These are phyloP conservation scores for Psittacula cyanocephala DNA, from an alignment of 2,113 vertebrate genomes.

Conservation along the genomic window DNA sequence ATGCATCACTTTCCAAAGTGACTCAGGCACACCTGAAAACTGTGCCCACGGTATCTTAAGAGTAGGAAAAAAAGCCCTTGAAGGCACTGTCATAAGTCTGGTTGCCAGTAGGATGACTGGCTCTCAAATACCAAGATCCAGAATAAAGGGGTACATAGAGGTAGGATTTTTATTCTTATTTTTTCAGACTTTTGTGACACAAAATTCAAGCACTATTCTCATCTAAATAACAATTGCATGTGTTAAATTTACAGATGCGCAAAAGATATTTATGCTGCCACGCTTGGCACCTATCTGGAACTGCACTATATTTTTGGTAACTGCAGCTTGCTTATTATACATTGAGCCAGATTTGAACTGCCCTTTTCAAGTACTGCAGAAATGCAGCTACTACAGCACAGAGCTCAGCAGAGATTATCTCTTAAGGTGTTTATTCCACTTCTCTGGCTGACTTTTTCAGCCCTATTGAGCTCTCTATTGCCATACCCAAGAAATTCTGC, in stretches of 20 bases:
- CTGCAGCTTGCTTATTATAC: background rate
- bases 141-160: background rate
- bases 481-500: background rate
- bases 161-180: background rate
- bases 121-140: background rate
- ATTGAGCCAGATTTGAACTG: background rate
- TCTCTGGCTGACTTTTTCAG: background rate
- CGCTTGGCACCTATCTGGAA: background rate
- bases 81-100: background rate
- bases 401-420: background rate
- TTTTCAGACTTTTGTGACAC: background rate
- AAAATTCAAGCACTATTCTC: background rate
- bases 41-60: background rate
- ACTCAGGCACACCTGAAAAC: background rate
- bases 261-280: background rate
- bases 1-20: background rate
- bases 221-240: background rate
- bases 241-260: background rate
- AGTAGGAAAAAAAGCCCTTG: background rate
- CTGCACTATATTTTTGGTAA: background rate
- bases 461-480: background rate
- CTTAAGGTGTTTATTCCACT: background rate
- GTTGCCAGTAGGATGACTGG: background rate
- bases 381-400: background rate
- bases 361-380: background rate